These are phyloP conservation scores for Tyrannus savana DNA, from an alignment of 2,113 vertebrate species.

Conservation along the genomic window DNA sequence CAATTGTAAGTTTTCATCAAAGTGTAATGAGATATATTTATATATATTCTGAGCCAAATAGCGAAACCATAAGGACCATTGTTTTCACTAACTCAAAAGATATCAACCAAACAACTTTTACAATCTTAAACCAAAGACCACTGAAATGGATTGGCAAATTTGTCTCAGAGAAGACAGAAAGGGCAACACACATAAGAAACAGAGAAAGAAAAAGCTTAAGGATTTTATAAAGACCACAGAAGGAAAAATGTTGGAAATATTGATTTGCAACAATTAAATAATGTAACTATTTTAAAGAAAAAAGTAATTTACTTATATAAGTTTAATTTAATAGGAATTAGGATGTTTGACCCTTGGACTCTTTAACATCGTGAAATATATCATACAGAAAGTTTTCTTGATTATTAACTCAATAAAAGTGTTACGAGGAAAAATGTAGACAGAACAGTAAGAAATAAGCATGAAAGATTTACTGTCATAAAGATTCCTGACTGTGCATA, in stretches of 20 bases:
- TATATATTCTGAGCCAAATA: not conserved
- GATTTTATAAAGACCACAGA: not conserved
- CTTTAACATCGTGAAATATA: not conserved
- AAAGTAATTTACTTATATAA: not conserved
- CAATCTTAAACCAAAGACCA: not conserved
- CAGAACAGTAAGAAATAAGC: constrained; percentile 24
- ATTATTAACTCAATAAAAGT: constrained; percentile 26
- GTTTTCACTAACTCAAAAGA: not conserved
- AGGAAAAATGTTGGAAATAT: not conserved
- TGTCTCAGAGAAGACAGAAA: not conserved
- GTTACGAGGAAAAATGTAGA: not conserved
- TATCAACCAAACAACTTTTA: not conserved
- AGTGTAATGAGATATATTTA: not conserved
- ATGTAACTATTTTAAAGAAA: not conserved
- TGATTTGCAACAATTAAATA: constrained; percentile 5
- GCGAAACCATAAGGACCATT: not conserved
- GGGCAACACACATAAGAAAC: not conserved
- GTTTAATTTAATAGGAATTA: not conserved
- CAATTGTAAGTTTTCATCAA: not conserved
- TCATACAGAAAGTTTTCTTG: not conserved
- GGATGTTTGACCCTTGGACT: not conserved
- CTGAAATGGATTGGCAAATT: not conserved
- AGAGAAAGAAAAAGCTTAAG: not conserved
- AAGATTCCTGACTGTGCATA: constrained; percentile 8
- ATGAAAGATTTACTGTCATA: not conserved